Conservation (phyloP, 1,140 invertebrate genomes). For the Anastrepha obliqua region DNA sequence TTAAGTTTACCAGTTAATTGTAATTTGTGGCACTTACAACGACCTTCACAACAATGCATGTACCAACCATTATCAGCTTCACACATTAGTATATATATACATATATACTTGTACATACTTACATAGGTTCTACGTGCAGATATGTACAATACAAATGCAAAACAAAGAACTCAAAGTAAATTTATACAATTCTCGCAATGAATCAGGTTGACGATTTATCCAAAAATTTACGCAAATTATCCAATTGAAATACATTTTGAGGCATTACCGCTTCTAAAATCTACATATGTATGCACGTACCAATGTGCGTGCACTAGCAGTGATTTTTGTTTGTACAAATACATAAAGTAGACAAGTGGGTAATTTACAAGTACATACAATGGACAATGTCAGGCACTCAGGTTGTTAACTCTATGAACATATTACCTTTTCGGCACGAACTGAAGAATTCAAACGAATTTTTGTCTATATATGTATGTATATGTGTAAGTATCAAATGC, state of each 20-base stretch:
- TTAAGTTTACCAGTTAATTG: neutral
- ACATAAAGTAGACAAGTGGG: neutral
- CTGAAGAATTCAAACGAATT: neutral
- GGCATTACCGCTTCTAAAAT: neutral
- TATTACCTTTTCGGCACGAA: neutral
- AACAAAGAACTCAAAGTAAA: slow-evolving; percentile 45
- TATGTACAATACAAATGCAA: neutral
- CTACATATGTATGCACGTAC: neutral
- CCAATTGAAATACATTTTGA: neutral
- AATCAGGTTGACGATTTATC: neutral
- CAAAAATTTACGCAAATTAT: slow-evolving; percentile 3
- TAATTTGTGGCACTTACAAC: neutral
- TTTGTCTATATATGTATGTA: too few species aligned
- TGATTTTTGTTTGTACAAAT: neutral
- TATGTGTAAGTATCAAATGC: neutral
- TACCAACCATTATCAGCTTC: neutral
- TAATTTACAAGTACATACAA: neutral
- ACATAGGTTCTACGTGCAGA: too few species aligned
- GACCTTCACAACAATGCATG: neutral
- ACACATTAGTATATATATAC: neutral
- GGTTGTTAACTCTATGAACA: slow-evolving; percentile 21
- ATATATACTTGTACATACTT: neutral
- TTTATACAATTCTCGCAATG: neutral
- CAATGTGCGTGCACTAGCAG: neutral
- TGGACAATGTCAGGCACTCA: slow-evolving; percentile 35